Percentiles rank a stretch among this genome's conserved stretches.
Evolutionary conservation across 1,140 invertebrate genomes (phyloP).

Genomic region (Drosophila ironensis): DNA sequence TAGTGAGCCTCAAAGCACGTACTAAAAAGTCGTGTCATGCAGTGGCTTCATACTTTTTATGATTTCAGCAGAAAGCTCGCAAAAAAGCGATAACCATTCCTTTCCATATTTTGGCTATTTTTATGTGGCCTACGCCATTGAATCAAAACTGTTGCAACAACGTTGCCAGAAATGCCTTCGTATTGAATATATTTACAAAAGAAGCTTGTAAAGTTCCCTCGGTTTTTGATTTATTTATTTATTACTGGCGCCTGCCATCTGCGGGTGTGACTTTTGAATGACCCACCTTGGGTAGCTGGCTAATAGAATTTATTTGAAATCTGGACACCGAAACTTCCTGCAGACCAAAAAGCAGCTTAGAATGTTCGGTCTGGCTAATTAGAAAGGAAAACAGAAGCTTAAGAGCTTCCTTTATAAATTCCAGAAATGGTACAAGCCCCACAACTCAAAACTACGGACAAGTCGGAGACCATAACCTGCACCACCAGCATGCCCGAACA

Average conservation of each 20-base stretch:
- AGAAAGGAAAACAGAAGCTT: conserved; percentile 7
- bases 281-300: too few relatives aligned
- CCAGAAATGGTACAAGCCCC: neutral
- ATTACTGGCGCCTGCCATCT: neutral
- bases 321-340: neutral
- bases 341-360: neutral
- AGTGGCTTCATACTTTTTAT: conserved; percentile 40
- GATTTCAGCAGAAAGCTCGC: conserved; percentile 22
- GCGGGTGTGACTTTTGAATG: neutral
- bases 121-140: neutral
- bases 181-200: conserved; percentile 1
- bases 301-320: neutral
- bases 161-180: neutral
- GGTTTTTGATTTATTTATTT: too few relatives aligned
- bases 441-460: conserved; percentile 20
- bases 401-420: conserved; percentile 8
- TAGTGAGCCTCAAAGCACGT: conserved; percentile 41
- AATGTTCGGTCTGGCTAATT: conserved; percentile 12
- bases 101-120: neutral
- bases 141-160: neutral
- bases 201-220: too few relatives aligned
- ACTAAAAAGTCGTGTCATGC: conserved; percentile 25
- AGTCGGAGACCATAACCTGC: conserved; percentile 20
- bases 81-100: conserved; percentile 11
- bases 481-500: too few relatives aligned